Percentiles rank a stretch among this genome's conserved stretches.
Evolutionary conservation across 1,140 invertebrate genomes (phyloP).

Genomic region (Galendromus occidentalis): DNA sequence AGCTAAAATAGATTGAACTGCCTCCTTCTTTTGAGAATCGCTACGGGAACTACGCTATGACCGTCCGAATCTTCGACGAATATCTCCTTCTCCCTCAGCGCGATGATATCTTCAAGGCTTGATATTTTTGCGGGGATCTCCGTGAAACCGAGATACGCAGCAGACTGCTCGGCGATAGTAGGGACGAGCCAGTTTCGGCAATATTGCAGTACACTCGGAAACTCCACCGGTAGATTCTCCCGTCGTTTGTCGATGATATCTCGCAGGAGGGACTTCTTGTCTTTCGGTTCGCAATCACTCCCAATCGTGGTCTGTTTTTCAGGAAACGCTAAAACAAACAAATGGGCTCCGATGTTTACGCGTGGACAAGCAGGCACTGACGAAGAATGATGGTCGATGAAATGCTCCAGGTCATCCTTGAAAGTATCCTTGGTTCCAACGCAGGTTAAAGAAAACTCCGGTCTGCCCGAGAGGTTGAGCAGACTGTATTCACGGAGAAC

Average conservation of each 20-base stretch:
- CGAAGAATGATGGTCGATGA: not conserved
- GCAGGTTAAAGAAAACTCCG: not conserved
- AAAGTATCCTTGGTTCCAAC: not conserved
- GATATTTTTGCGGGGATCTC: too few species aligned
- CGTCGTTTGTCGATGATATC: not conserved
- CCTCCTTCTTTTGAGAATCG: too few species aligned
- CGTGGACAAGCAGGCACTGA: not conserved
- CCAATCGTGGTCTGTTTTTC: not conserved
- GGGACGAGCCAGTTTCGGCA: not conserved
- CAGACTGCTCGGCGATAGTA: not conserved
- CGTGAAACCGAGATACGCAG: not conserved
- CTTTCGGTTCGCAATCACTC: not conserved
- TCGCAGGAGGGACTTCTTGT: not conserved
- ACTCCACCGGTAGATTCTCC: not conserved
- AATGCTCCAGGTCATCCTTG: not conserved
- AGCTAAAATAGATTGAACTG: too few species aligned
- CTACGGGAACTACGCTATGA: too few species aligned
- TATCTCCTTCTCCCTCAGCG: too few species aligned
- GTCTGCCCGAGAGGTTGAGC: not conserved
- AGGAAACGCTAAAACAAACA: not conserved
- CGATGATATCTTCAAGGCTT: too few species aligned
- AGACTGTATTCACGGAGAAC: not conserved
- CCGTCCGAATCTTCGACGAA: too few species aligned
- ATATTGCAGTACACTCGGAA: not conserved
- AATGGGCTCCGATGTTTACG: not conserved